Evolutionary conservation across 2,113 vertebrate genomes (phyloP).

Genomic region (Leucosticte australis): DNA sequence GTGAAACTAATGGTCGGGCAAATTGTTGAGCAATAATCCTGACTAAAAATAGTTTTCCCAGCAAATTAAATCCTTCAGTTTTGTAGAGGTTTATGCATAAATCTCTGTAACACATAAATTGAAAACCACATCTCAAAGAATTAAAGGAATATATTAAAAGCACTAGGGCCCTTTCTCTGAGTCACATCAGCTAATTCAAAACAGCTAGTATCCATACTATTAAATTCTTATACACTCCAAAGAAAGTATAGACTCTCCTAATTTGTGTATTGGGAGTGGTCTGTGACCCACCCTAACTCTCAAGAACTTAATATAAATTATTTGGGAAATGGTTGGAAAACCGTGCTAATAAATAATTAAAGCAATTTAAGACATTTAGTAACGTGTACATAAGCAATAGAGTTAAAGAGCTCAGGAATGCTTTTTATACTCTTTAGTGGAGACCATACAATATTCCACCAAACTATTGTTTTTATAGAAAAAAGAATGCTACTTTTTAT

Average conservation of each 20-base stretch:
- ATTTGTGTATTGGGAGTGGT: not conserved
- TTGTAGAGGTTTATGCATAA: not conserved
- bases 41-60: not conserved
- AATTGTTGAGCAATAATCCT: not conserved
- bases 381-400: not conserved
- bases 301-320: not conserved
- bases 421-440: not conserved
- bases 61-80: not conserved
- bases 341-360: not conserved
- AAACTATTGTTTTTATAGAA: not conserved
- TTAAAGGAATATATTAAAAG: not conserved
- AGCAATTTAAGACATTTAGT: not conserved
- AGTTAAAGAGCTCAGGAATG: not conserved
- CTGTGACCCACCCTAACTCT: rapidly evolving
- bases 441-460: not conserved
- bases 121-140: not conserved
- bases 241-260: not conserved
- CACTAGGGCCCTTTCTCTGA: rapidly evolving
- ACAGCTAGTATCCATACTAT: not conserved
- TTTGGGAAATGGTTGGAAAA: not conserved
- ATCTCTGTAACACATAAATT: not conserved
- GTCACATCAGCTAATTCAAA: not conserved
- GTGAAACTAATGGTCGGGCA: not conserved
- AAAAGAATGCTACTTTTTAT: not conserved
- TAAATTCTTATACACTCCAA: not conserved